Evolutionary conservation across 2,797 vertebrate genomes (phyloP).

Genomic region (Fistularia tabacaria): DNA sequence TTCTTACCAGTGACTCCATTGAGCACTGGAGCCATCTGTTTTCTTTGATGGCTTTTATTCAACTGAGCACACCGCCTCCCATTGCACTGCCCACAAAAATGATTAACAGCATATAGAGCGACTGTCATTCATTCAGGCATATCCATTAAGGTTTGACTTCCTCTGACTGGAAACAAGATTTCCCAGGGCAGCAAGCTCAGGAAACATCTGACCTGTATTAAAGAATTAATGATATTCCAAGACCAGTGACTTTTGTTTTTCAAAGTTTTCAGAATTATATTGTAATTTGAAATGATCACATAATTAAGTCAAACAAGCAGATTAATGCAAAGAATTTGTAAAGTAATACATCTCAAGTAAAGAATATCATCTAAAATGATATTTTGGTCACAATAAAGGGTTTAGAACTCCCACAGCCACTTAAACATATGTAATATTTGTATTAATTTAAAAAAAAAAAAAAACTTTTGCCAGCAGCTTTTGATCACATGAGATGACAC

Average conservation of each 20-base stretch:
- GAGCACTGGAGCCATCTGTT: conserved; percentile 32
- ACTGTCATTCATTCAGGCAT: conserved; percentile 48
- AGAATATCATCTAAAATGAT: too few species aligned
- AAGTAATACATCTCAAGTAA: too few species aligned
- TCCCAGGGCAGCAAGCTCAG: conserved; percentile 39
- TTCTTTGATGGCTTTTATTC: conserved; percentile 56
- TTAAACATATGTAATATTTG: too few species aligned
- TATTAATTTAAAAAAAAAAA: too few species aligned
- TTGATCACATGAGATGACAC: too few species aligned
- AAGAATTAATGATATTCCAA: conserved; percentile 45
- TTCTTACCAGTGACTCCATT: conserved; percentile 26
- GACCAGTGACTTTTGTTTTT: conserved; percentile 36
- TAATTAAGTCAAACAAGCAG: conserved; percentile 42
- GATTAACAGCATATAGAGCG: conserved; percentile 52
- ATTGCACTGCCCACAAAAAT: conserved; percentile 37
- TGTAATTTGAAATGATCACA: conserved; percentile 58
- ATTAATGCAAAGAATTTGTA: too few species aligned
- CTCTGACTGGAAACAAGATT: conserved; percentile 43
- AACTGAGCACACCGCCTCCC: conserved; percentile 33
- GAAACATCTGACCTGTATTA: conserved; percentile 65
- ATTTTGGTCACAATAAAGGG: too few species aligned
- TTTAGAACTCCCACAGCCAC: too few species aligned
- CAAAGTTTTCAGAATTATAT: conserved; percentile 46
- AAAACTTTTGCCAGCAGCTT: too few species aligned
- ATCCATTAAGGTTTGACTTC: conserved; percentile 51